Base-by-base conservation (phyloP, 2,888 invertebrate species). In the Crepidodera aurea region DNA sequence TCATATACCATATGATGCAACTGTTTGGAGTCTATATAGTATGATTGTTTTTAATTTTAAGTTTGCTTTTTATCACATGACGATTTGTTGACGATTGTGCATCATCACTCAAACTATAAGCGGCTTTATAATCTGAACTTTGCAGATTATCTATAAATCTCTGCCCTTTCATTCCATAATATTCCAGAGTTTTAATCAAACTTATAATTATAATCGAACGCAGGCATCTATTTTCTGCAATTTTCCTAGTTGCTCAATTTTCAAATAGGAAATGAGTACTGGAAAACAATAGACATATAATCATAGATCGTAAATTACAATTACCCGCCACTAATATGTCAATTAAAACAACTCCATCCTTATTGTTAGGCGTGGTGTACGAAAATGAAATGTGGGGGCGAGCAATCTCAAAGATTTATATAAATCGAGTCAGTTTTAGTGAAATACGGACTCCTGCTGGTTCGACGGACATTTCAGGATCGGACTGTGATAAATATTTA, bases 221-320 rank as follows among this genome's bases (percentile, higher is more conserved):
- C 29, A 29, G 3, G 10, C 29, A 2, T 29, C 8, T 8, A 29
- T 29, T 29, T 29, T 29, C 29, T 2, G 29, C 10, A 29, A 29
- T 29, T 29, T 29, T 29, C 5, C 7, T 8, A 8, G 10, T 16
- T 13, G 42, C 18, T 19, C 42, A 42, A 16, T 16, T 42, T 42
- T 10, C 42, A 8, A 5, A 4, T 3, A 13, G 18, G 42, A 16
- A 16, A 5, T 13, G 42, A n/a, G 42, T 42, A 16, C 13, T 42
- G 19, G 42, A 42, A 42, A 16, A 42, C 42, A 42, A 42, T 42
- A 42, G 42, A 42, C 18, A 42, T 42, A 42, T 42, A 42, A 42
- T 42, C 19, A 42, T 10, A 16, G 42, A 19, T 42, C 42, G 42
- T 42, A 42, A 42, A 42, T 42, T 15, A 42, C 42, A 42, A 42